Evolutionary conservation across 1,140 invertebrate genomes (phyloP).

Genomic region (Drosophila dunni): DNA sequence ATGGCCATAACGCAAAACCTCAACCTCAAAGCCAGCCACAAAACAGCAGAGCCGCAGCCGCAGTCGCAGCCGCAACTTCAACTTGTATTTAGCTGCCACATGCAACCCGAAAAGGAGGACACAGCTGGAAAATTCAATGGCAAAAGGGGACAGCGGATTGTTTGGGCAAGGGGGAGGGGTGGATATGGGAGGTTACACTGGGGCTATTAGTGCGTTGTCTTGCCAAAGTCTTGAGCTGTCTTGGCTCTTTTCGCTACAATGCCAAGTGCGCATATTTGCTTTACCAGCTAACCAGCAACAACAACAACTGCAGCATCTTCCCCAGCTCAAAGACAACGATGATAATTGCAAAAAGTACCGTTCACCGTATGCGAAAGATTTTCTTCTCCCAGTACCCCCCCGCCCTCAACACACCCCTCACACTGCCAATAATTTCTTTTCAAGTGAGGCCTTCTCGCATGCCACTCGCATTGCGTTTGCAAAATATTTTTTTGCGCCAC

Average conservation of each 20-base stretch:
- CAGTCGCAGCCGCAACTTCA: conserved; percentile 26
- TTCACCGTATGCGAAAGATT: conserved; percentile 77
- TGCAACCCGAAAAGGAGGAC: conserved; percentile 55
- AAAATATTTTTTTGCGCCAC: conserved; percentile 75
- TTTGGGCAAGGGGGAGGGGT: too few relatives aligned
- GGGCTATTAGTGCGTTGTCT: conserved; percentile 80
- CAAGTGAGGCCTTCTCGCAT: conserved; percentile 38
- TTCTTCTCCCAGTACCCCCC: conserved; percentile 5
- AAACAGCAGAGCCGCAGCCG: conserved; percentile 50
- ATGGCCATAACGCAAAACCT: conserved; percentile 74
- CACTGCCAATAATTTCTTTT: conserved; percentile 47
- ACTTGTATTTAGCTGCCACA: conserved; percentile 37
- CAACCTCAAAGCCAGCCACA: conserved; percentile 62
- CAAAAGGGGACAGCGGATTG: not conserved
- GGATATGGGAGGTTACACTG: conserved; percentile 1
- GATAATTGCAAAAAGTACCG: conserved; percentile 82
- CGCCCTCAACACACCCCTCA: not conserved
- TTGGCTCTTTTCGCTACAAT: conserved; percentile 55
- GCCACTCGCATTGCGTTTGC: conserved; percentile 72
- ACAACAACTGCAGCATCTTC: conserved; percentile 32
- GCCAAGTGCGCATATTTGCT: conserved; percentile 79
- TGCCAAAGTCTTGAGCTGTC: conserved; percentile 49
- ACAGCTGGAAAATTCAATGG: conserved; percentile 20
- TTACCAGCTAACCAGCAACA: conserved; percentile 53
- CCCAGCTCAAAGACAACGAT: conserved; percentile 64